Percentiles rank a stretch among this genome's conserved stretches.
phyloP scores from a whole-genome alignment of 1,140 invertebrate genomes.

The Anagrus nilaparvatae region DNA sequence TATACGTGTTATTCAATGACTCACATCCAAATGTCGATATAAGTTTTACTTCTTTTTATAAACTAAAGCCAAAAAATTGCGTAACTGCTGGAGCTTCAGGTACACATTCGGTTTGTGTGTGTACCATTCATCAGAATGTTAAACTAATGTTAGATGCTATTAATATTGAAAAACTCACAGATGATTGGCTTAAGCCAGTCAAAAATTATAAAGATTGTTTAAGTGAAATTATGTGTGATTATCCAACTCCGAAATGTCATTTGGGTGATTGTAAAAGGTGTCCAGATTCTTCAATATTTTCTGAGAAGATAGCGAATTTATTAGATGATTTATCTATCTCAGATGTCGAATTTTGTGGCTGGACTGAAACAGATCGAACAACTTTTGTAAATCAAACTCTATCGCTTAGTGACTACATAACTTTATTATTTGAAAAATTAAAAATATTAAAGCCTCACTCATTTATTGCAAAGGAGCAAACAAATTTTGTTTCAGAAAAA shows the following conservation, averaged over 20 bases:
- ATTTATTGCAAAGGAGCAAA: slow-evolving; percentile 20
- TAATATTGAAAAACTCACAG: slow-evolving; percentile 1
- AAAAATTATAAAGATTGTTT: slow-evolving; percentile 12
- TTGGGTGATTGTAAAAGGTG: not conserved
- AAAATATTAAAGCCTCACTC: slow-evolving; percentile 11
- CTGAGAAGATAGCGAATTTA: no score
- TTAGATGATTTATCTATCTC: not conserved
- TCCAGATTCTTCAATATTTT: not conserved
- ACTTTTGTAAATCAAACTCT: slow-evolving; percentile 4
- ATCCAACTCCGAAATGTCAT: not conserved
- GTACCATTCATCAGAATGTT: slow-evolving; percentile 7
- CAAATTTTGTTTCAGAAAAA: slow-evolving; percentile 10
- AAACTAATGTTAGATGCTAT: slow-evolving; percentile 9
- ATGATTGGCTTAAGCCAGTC: slow-evolving; percentile 3
- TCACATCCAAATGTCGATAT: slow-evolving; percentile 4
- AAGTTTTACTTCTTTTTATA: slow-evolving; percentile 10
- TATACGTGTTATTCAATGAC: slow-evolving; percentile 10
- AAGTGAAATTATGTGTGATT: slow-evolving; percentile 4
- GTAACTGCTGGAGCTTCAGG: slow-evolving; percentile 2
- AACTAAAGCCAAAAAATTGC: slow-evolving; percentile 6
- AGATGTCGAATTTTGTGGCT: slow-evolving; percentile 1
- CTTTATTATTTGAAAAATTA: slow-evolving; percentile 10
- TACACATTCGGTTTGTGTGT: slow-evolving; percentile 8
- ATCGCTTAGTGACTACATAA: slow-evolving; percentile 9
- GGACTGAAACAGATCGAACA: slow-evolving; percentile 7